A percentile compares a stretch with the other conserved stretches of the same genome.
Evolutionary conservation across 2,888 invertebrate genomes (phyloP).

Genomic region (Cephus nigrinus): DNA sequence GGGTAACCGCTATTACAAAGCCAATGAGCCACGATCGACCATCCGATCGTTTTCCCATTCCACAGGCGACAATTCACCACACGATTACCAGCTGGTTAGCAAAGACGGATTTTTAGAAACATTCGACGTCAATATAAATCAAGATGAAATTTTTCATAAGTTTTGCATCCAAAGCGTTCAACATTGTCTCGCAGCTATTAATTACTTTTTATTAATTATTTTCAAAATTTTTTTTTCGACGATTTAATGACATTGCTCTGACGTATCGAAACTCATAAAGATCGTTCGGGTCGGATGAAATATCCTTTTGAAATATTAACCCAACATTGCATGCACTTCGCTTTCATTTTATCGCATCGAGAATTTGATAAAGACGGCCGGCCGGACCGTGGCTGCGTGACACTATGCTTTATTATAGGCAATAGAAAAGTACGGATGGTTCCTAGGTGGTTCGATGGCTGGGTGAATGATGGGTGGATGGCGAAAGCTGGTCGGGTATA

Average conservation of each 20-base stretch:
- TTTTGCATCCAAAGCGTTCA: not conserved
- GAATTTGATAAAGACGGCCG: constrained; percentile 30
- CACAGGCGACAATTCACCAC: constrained; percentile 41
- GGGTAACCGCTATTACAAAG: constrained; percentile 64
- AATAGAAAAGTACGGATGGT: not conserved
- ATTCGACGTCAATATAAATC: constrained; percentile 14
- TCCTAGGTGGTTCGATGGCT: not conserved
- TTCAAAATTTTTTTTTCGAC: not conserved
- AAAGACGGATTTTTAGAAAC: not conserved
- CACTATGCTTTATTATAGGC: not conserved
- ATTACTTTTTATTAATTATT: not conserved
- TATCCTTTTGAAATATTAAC: constrained; percentile 19
- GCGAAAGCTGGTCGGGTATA: constrained; percentile 37
- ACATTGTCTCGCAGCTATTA: not conserved
- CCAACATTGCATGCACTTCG: constrained; percentile 32
- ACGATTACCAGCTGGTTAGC: not conserved
- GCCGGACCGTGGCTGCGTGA: not conserved
- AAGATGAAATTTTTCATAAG: not conserved
- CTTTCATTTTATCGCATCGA: constrained; percentile 43
- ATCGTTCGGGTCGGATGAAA: constrained; percentile 29
- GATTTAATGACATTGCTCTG: not conserved
- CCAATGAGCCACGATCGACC: constrained; percentile 60
- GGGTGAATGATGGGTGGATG: not conserved
- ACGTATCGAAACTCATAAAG: not conserved
- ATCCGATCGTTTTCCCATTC: constrained; percentile 49